Evolutionary conservation across 2,797 vertebrate species (phyloP), one percentile per base, ranked within the genome.

Genomic region (Lagorchestes hirsutus): DNA sequence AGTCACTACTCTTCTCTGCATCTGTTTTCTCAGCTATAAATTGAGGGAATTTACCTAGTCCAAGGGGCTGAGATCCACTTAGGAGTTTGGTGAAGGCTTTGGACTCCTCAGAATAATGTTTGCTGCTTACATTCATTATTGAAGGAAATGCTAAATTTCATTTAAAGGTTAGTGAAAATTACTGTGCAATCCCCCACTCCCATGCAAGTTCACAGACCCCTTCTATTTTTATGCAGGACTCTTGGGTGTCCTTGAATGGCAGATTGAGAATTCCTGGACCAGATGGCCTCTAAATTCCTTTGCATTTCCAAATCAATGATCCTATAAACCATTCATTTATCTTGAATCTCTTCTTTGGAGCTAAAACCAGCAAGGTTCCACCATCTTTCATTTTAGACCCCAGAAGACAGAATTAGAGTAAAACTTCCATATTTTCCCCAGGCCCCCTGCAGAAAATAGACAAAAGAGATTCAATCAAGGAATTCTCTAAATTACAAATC

Each of bases 401-500:
- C 22, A 50, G 40, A 87, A 87, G 22, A 46, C 40, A 87, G 24
- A 87, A 87, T 87, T 50, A 27, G 40, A 87, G 74, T 87, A 40
- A 87, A 87, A 27, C 40, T 46, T 87, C 40, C 22, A 50, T 87
- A 87, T 46, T 22, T 87, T 27, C 18, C n/a, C 40, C 22, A 0
- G 28, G 9, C 40, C 40, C 22, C 1, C 18, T 40, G 11, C 74
- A 27, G 27, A 50, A 87, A 40, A 27, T 9, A 27, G 40, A 87
- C 74, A 50, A 50, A 50, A 87, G 74, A 87, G 74, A 27, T 87
- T 50, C 22, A 50, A 8, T 94, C 91, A 92, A 93, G 92, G 52
- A 94, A 93, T 92, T 95, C 55, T 94, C 29, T 94, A 92, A 56
- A 96, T 92, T 94, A 57, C 54, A 95, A 94, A n/a, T 10, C 50